A percentile compares a stretch with the other conserved stretches of the same genome.
These are phyloP conservation scores for Ornithoptera priamus DNA, from an alignment of 2,888 invertebrate species.

Conservation along the genomic window DNA sequence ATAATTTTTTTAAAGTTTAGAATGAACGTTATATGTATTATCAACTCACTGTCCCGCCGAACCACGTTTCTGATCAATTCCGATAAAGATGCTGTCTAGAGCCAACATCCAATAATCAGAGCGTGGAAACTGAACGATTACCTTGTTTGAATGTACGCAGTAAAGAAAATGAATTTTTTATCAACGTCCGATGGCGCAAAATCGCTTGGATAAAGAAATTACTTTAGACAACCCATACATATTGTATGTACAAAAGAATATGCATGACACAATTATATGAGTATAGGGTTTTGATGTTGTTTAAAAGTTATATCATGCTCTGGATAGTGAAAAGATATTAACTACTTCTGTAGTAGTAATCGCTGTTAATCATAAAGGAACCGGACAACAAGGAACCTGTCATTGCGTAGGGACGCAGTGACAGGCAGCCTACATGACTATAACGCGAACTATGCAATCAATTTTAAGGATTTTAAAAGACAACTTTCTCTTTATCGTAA, in stretches of 20 bases:
- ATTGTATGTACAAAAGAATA: slow-evolving; percentile 48
- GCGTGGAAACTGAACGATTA: slow-evolving; percentile 77
- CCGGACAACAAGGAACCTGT: too few relatives aligned
- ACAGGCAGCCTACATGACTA: not conserved
- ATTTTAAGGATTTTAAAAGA: slow-evolving; percentile 10
- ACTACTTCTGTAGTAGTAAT: too few relatives aligned
- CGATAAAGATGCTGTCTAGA: slow-evolving; percentile 77
- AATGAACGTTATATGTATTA: slow-evolving; percentile 6
- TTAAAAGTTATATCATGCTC: too few relatives aligned
- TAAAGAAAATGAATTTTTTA: slow-evolving; percentile 49
- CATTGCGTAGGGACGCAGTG: too few relatives aligned
- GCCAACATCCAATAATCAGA: slow-evolving; percentile 80
- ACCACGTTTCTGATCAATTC: slow-evolving; percentile 62
- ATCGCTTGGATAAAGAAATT: slow-evolving; percentile 32
- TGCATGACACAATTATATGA: slow-evolving; percentile 41
- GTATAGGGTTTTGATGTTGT: too few relatives aligned
- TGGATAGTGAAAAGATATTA: too few relatives aligned
- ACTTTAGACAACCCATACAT: slow-evolving; percentile 39
- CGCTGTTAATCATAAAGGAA: too few relatives aligned
- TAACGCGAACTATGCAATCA: not conserved
- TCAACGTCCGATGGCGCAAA: slow-evolving; percentile 43
- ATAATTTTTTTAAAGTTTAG: too few relatives aligned
- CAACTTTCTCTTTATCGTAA: slow-evolving; percentile 26
- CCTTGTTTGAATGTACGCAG: slow-evolving; percentile 53
- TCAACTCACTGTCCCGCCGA: slow-evolving; percentile 29